These are phyloP conservation scores for Anoplopoma fimbria DNA, from an alignment of 2,113 vertebrate genomes.

Conservation along the genomic window DNA sequence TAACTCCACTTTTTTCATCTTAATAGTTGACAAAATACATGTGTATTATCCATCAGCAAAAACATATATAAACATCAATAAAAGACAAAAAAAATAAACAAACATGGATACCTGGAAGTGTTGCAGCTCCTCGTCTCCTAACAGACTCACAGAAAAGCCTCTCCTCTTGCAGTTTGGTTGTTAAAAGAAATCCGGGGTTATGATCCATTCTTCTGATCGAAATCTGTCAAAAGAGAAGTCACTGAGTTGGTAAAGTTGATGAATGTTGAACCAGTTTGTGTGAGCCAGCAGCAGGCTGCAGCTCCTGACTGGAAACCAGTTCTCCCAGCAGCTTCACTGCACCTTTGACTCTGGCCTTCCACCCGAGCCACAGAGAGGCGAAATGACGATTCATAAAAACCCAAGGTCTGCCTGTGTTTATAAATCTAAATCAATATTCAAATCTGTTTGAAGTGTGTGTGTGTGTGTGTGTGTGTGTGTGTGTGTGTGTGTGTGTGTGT, in stretches of 20 bases:
- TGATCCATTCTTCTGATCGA: conserved; percentile 54
- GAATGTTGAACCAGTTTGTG: conserved; percentile 1
- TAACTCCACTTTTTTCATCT: not conserved
- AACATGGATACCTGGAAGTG: conserved; percentile 53
- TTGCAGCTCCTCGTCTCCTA: conserved; percentile 29
- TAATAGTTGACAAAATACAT: not conserved
- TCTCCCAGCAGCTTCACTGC: conserved; percentile 56
- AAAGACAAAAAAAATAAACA: not conserved
- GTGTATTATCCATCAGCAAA: not conserved
- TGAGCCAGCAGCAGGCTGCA: conserved; percentile 16
- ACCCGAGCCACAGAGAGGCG: conserved; percentile 58
- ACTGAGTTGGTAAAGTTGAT: conserved; percentile 49
- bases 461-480: conserved; percentile 82
- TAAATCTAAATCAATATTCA: conserved; percentile 99
- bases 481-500: conserved; percentile 22
- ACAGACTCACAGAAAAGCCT: conserved; percentile 33
- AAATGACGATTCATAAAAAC: conserved; percentile 70
- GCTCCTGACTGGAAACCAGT: conserved; percentile 24
- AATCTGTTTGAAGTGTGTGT: conserved; percentile 96
- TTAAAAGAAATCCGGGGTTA: conserved; percentile 58
- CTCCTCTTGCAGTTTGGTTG: conserved; percentile 8
- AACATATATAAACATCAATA: not conserved
- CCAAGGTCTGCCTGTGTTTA: conserved; percentile 87
- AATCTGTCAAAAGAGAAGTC: conserved; percentile 65
- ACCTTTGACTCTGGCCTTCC: conserved; percentile 78